phyloP scores from a whole-genome alignment of 2,888 invertebrate genomes.

The Gerris lacustris region DNA sequence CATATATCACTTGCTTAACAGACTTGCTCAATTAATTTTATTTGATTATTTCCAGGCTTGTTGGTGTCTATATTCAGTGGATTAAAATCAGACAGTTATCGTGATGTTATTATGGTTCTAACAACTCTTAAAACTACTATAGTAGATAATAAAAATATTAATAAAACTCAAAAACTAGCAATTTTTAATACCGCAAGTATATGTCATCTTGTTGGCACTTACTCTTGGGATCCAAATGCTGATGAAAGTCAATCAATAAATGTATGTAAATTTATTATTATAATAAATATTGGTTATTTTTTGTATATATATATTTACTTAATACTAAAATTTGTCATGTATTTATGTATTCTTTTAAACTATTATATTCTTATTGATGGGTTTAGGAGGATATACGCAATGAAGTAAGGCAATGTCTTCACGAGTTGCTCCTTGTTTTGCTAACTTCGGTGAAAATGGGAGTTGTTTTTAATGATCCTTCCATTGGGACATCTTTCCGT shows the following conservation, averaged over 20 bases:
- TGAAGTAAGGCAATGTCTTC: slow-evolving; percentile 36
- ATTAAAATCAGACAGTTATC: slow-evolving; percentile 19
- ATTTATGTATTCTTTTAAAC: too few relatives aligned
- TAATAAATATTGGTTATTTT: too few relatives aligned
- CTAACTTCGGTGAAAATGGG: slow-evolving; percentile 66
- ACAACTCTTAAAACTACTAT: slow-evolving; percentile 20
- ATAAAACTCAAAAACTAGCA: slow-evolving; percentile 21
- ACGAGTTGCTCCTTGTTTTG: slow-evolving; percentile 57
- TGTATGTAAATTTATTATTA: background rate
- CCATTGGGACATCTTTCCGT: slow-evolving; percentile 37
- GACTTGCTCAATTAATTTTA: background rate
- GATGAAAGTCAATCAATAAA: background rate
- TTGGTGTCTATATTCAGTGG: slow-evolving; percentile 21
- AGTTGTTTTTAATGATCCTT: slow-evolving; percentile 59
- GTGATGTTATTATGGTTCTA: slow-evolving; percentile 19
- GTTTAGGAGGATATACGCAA: background rate
- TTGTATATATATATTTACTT: too few relatives aligned
- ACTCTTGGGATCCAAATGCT: slow-evolving; percentile 20
- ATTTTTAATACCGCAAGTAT: slow-evolving; percentile 21
- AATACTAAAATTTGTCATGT: too few relatives aligned
- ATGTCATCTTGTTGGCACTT: slow-evolving; percentile 15
- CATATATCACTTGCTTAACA: background rate
- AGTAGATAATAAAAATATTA: slow-evolving; percentile 16
- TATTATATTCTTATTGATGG: too few relatives aligned
- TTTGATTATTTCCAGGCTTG: slow-evolving; percentile 17